phyloP scores from a whole-genome alignment of 2,797 vertebrate species.

The Spondyliosoma cantharus region DNA sequence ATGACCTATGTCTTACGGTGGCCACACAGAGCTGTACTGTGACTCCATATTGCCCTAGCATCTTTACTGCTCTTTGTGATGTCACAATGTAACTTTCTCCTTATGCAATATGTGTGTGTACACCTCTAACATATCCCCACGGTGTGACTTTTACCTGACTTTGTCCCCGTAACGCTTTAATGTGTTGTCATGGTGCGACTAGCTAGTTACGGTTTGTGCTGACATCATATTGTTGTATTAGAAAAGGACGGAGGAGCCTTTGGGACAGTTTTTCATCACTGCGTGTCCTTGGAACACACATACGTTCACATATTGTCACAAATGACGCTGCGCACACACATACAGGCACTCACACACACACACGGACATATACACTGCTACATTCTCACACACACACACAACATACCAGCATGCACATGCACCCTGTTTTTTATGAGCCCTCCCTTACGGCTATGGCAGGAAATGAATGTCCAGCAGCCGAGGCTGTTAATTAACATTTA shows the following conservation, averaged over 20 bases:
- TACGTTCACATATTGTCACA: conserved; percentile 56
- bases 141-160: conserved; percentile 74
- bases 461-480: conserved; percentile 76
- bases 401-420: conserved; percentile 20
- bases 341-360: not conserved
- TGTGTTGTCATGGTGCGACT: conserved; percentile 61
- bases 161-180: conserved; percentile 63
- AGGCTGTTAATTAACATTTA: conserved; percentile 81
- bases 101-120: conserved; percentile 3
- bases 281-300: conserved; percentile 70
- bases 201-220: conserved; percentile 68
- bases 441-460: conserved; percentile 68
- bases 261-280: conserved; percentile 70
- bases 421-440: conserved; percentile 60
- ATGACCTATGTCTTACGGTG: not conserved
- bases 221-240: conserved; percentile 70
- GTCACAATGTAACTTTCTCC: conserved; percentile 7
- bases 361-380: conserved; percentile 6
- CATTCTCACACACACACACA: not conserved
- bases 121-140: conserved; percentile 29
- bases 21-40: not conserved
- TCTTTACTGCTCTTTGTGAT: conserved; percentile 14
- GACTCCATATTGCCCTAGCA: not conserved
- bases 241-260: conserved; percentile 73
- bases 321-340: conserved; percentile 34